Base-by-base conservation (phyloP, 2,888 invertebrate genomes). In the Xestia c-nigrum region DNA sequence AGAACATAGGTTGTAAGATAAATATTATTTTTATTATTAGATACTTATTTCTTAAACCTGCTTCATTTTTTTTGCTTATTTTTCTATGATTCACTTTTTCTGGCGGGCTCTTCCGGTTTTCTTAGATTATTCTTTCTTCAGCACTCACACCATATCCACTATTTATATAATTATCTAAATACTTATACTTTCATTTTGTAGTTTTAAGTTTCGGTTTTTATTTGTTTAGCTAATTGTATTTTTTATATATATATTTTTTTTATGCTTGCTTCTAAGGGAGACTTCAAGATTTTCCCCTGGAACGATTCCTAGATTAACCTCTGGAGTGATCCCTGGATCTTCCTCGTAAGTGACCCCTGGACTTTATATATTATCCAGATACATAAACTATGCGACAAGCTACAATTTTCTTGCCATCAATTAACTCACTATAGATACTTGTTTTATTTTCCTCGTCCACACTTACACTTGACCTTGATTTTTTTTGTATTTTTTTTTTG, bases 321-420 rank as follows among this genome's bases (percentile, higher is more conserved):
- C 69, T 38, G 0, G 85, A 84, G n/a, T 14, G 66, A 1, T 19
- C 50, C 55, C 73, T 68, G 0, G 80, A 80, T 46, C 24, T 72
- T 0, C 40, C 82, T 24, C 78, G 74, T 0, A 83, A 85, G 46
- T 12, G 67, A 1, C 73, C 78, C 9, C 84, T 76, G 7, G 84
- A 82, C 38, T n/a, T n/a, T n/a, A n/a, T n/a, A n/a, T n/a, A n/a
- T n/a, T n/a, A n/a, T n/a, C n/a, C n/a, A 46, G 3, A 43, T 40
- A 9, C 43, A 9, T 24, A 72, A 50, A 21, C 24, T 72, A 72
- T 38, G 19, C 38, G 31, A 61, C 5, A 46, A n/a, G 19, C 0
- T 4, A 24, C 9, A 38, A 6, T 7, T 5, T 24, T 57, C 38
- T 74, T 57, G 9, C 14, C n/a, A 16, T 47, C 21, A 74, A 6